These are phyloP conservation scores for Drosophila rhopaloa DNA, from an alignment of 1,140 invertebrate genomes.

Conservation along the genomic window DNA sequence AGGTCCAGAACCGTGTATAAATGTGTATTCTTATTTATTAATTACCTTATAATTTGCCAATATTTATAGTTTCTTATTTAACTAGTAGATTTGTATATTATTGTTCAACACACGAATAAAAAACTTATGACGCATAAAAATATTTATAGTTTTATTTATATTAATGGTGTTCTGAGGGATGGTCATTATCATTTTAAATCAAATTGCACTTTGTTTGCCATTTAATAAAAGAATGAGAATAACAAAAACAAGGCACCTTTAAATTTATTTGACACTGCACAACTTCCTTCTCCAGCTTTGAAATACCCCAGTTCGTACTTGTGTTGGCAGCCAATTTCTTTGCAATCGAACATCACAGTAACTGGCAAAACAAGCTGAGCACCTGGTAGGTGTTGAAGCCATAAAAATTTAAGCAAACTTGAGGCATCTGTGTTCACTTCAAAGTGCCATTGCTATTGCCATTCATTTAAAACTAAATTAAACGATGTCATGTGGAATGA, in stretches of 20 bases:
- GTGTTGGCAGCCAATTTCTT: conserved; percentile 43
- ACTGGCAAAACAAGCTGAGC: conserved; percentile 37
- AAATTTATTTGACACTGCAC: conserved; percentile 39
- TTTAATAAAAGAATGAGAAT: background rate
- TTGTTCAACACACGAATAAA: no score
- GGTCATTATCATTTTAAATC: no score
- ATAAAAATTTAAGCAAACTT: conserved; percentile 44
- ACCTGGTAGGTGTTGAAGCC: conserved; percentile 49
- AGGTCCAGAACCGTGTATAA: conserved; percentile 6
- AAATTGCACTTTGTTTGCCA: no score
- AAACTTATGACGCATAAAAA: no score
- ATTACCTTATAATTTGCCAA: conserved; percentile 9
- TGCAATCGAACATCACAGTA: conserved; percentile 32
- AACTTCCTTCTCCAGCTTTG: background rate
- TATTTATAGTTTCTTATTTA: conserved; percentile 9
- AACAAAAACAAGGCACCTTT: conserved; percentile 30
- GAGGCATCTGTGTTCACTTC: conserved; percentile 18
- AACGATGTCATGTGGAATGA: conserved; percentile 19
- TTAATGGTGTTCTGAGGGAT: no score
- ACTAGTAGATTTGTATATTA: background rate
- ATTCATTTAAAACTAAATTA: conserved; percentile 8
- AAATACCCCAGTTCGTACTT: conserved; percentile 7
- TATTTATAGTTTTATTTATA: no score
- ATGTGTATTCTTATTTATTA: conserved; percentile 12
- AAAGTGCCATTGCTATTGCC: conserved; percentile 7